Conservation (phyloP, 2,888 invertebrate species). For the Petrolisthes cinctipes region DNA sequence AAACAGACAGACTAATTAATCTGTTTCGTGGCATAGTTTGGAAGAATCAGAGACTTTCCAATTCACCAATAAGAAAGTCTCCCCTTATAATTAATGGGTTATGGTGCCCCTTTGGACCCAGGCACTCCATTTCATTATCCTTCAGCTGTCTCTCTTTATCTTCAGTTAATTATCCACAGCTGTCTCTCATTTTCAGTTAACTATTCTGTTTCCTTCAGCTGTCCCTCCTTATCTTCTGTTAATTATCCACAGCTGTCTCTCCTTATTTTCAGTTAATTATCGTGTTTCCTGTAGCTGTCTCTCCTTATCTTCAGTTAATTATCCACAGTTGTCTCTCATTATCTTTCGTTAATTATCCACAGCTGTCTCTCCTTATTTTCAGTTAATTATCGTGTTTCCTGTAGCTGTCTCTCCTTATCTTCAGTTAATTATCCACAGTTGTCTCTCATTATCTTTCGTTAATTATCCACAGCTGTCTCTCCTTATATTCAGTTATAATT, state of each 20-base stretch:
- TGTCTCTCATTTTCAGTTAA: slow-evolving; percentile 1
- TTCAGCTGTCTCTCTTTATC: slow-evolving; percentile 4
- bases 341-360: neutral
- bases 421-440: neutral
- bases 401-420: neutral
- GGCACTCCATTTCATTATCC: neutral
- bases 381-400: neutral
- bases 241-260: neutral
- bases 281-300: too few species aligned
- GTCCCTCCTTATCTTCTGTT: neutral
- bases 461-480: slow-evolving; percentile 3
- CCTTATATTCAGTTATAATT: neutral
- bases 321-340: neutral
- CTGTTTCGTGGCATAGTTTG: too few species aligned
- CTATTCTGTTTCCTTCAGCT: too few species aligned
- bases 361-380: slow-evolving; percentile 10
- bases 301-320: neutral
- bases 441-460: neutral
- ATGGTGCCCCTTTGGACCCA: too few species aligned
- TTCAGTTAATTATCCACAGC: neutral
- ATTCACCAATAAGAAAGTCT: too few species aligned
- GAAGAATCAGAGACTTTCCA: too few species aligned
- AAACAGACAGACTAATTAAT: too few species aligned
- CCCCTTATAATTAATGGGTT: too few species aligned
- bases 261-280: neutral